These are phyloP conservation scores for Epinephelus awoara DNA, from an alignment of 2,797 vertebrate genomes.

Conservation along the genomic window DNA sequence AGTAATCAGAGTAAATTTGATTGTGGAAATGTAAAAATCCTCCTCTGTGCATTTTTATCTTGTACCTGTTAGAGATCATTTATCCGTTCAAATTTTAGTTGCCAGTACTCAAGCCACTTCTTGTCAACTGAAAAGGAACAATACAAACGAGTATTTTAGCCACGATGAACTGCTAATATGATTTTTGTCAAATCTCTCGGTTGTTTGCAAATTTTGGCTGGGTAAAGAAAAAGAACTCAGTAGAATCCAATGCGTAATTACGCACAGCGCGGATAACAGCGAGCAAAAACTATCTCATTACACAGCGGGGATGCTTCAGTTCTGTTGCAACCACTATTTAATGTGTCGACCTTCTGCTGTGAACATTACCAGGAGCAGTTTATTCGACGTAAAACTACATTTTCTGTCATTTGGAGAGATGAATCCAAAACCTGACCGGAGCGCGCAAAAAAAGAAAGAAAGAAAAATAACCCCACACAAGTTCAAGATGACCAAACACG, in stretches of 20 bases:
- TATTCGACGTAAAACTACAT: background rate
- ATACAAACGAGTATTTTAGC: background rate
- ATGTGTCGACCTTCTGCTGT: background rate
- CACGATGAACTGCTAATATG: too few species aligned
- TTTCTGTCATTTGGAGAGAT: background rate
- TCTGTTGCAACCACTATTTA: background rate
- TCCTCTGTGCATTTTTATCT: background rate
- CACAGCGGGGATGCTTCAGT: background rate
- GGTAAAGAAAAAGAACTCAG: background rate
- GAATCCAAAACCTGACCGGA: background rate
- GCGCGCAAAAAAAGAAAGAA: background rate
- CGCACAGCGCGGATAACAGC: slow-evolving; percentile 25
- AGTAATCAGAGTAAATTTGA: background rate
- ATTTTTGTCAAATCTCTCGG: too few species aligned
- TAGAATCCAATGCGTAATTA: slow-evolving; percentile 64
- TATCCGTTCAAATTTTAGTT: background rate
- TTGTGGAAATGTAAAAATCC: background rate
- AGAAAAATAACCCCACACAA: background rate
- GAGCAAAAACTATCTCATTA: background rate
- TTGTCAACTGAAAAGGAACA: background rate
- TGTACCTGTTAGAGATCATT: too few species aligned
- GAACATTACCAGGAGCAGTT: background rate
- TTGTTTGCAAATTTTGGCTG: background rate
- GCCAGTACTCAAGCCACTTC: background rate
- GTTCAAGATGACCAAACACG: background rate